A percentile compares a stretch with the other conserved stretches of the same genome.
phyloP scores from a whole-genome alignment of 1,140 invertebrate genomes.

The Conus ventricosus region DNA sequence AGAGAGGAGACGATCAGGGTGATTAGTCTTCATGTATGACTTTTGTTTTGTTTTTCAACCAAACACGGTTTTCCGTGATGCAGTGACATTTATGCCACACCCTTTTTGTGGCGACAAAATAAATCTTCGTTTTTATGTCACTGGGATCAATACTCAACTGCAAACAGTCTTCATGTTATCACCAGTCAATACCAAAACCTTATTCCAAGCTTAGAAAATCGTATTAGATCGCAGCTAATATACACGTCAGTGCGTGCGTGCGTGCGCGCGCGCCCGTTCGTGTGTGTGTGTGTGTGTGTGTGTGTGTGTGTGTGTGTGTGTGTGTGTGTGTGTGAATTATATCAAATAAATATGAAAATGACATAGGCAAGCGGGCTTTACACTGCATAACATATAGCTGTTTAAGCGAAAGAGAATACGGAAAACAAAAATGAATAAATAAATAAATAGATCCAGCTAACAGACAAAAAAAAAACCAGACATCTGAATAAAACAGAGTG shows the following conservation, averaged over 20 bases:
- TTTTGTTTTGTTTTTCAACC: neutral
- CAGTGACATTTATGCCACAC: constrained; percentile 3
- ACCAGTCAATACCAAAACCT: neutral
- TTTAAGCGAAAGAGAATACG: too few relatives aligned
- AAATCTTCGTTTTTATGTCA: neutral
- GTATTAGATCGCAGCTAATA: neutral
- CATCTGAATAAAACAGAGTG: too few relatives aligned
- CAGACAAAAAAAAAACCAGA: too few relatives aligned
- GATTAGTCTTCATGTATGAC: neutral
- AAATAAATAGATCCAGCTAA: too few relatives aligned
- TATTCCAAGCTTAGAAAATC: neutral
- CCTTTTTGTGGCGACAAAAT: neutral
- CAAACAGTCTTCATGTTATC: neutral
- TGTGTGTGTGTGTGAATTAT: too few relatives aligned
- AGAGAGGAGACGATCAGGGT: neutral
- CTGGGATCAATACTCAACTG: neutral
- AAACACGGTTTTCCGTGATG: neutral
- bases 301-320: neutral
- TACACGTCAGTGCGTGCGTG: neutral
- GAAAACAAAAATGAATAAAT: too few relatives aligned
- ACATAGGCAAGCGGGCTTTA: too few relatives aligned
- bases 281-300: neutral
- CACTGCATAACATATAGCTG: too few relatives aligned
- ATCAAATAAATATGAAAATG: too few relatives aligned
- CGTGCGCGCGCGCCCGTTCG: neutral